These are phyloP conservation scores for Thalassoma bifasciatum DNA, from an alignment of 2,113 vertebrate species.

Conservation along the genomic window DNA sequence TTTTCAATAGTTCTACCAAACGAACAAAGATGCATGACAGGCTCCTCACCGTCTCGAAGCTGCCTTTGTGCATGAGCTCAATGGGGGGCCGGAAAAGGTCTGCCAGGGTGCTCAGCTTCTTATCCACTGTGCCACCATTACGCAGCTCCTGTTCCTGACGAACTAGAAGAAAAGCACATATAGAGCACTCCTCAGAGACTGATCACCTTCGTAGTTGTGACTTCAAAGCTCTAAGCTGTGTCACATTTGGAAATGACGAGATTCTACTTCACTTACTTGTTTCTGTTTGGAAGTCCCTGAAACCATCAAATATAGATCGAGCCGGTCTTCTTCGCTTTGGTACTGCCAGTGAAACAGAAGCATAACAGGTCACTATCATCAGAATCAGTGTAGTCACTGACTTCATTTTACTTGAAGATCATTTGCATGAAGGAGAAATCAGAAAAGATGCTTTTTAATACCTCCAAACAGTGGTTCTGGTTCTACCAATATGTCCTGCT, in stretches of 20 bases:
- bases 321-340: slow-evolving; percentile 97
- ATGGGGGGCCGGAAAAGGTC: slow-evolving; percentile 98
- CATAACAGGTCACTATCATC: neutral
- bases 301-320: slow-evolving; percentile 98
- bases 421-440: neutral
- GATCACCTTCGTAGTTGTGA: neutral
- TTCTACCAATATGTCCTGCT: slow-evolving; percentile 98
- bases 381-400: neutral
- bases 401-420: neutral
- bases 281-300: slow-evolving; percentile 99
- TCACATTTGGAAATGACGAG: neutral
- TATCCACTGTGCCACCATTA: slow-evolving; percentile 96
- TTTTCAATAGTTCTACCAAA: slow-evolving; percentile 45
- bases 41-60: slow-evolving; percentile 96
- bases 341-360: slow-evolving; percentile 80
- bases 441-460: slow-evolving; percentile 70
- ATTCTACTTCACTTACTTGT: slow-evolving; percentile 86
- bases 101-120: slow-evolving; percentile 97
- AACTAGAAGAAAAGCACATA: slow-evolving; percentile 80
- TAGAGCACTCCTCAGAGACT: neutral
- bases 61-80: slow-evolving; percentile 99
- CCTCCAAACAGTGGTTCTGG: slow-evolving; percentile 98
- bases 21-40: slow-evolving; percentile 20
- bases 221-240: neutral
- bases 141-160: slow-evolving; percentile 98